Conservation (phyloP, 2,113 vertebrate genomes). For the Phrynocephalus versicolor region DNA sequence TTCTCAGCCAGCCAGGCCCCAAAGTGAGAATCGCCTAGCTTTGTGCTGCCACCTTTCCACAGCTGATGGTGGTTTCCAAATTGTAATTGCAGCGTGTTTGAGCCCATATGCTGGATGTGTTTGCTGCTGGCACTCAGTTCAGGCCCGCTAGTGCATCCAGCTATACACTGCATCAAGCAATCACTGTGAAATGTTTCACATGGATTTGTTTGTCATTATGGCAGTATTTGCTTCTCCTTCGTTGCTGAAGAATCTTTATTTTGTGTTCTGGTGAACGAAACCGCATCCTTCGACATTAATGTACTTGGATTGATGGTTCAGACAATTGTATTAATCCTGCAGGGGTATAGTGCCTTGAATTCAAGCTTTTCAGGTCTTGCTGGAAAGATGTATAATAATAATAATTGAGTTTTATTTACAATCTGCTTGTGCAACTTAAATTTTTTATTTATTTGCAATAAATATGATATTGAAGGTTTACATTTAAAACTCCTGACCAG, state of each 20-base stretch:
- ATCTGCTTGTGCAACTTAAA: conserved; percentile 58
- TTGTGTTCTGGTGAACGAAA: conserved; percentile 56
- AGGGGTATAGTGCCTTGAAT: conserved; percentile 91
- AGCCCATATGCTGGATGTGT: conserved; percentile 47
- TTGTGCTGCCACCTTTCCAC: not conserved
- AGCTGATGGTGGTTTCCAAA: accelerated
- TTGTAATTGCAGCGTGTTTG: not conserved
- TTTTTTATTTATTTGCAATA: conserved; percentile 58
- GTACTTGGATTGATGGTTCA: conserved; percentile 69
- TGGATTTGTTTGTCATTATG: conserved; percentile 21
- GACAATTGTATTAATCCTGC: conserved; percentile 70
- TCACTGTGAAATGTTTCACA: conserved; percentile 78
- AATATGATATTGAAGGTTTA: conserved; percentile 38
- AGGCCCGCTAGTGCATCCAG: conserved; percentile 58
- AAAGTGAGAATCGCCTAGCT: conserved; percentile 78
- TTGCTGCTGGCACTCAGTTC: conserved; percentile 16
- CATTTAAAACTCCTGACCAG: conserved; percentile 43
- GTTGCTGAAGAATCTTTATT: conserved; percentile 70
- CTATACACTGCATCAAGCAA: conserved; percentile 64
- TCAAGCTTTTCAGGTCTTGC: conserved; percentile 72
- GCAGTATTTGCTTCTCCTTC: conserved; percentile 51
- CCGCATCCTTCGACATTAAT: conserved; percentile 48
- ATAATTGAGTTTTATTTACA: conserved; percentile 67
- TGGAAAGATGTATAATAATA: conserved; percentile 71
- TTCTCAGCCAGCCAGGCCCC: conserved; percentile 62